Evolutionary conservation across 2,113 vertebrate species (phyloP).

Genomic region (Lepidothrix coronata): DNA sequence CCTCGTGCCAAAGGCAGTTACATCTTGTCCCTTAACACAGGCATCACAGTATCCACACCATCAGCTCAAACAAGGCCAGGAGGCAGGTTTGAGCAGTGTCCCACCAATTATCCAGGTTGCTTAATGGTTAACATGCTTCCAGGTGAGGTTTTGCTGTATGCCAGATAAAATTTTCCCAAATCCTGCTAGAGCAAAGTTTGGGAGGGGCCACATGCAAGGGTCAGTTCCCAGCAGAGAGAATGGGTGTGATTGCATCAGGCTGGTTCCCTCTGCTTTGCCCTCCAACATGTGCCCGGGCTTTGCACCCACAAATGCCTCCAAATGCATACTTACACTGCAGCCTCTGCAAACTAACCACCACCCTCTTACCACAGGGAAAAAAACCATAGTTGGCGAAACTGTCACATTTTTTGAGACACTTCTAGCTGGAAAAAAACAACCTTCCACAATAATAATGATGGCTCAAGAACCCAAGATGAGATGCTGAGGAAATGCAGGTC

Average conservation of each 20-base stretch:
- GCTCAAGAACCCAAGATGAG: background rate
- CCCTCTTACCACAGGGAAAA: background rate
- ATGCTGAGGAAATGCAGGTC: background rate
- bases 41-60: background rate
- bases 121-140: background rate
- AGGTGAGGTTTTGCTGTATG: background rate
- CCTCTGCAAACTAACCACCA: background rate
- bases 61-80: background rate
- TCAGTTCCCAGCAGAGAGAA: background rate
- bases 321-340: background rate
- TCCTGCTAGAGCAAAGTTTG: background rate
- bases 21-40: background rate
- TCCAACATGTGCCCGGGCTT: background rate
- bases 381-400: background rate
- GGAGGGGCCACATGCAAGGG: fast-evolving
- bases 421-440: background rate
- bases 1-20: background rate
- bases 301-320: background rate
- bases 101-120: background rate
- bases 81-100: background rate
- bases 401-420: background rate
- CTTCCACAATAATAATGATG: background rate
- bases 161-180: background rate
- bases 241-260: background rate
- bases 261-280: background rate